phyloP scores from a whole-genome alignment of 2,113 vertebrate species.

The Donacobius atricapilla region DNA sequence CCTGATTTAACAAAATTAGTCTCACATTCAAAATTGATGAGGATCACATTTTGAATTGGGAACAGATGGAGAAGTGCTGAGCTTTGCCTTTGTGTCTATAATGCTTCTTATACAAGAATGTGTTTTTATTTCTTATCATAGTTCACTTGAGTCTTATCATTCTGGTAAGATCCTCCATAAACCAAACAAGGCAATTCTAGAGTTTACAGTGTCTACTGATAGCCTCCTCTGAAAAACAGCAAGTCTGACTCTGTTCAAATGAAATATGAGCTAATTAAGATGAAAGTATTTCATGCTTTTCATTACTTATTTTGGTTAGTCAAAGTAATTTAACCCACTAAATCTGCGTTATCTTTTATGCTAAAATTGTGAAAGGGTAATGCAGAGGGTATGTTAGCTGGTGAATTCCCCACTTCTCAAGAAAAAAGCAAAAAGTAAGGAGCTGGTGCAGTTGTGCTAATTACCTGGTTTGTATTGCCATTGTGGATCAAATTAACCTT shows the following conservation, averaged over 20 bases:
- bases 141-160: conserved; percentile 49
- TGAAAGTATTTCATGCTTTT: neutral
- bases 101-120: conserved; percentile 58
- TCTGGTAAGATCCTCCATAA: conserved; percentile 55
- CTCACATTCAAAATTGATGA: conserved; percentile 67
- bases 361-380: neutral
- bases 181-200: conserved; percentile 37
- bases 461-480: neutral
- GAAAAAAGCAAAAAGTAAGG: neutral
- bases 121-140: conserved; percentile 73
- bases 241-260: conserved; percentile 12
- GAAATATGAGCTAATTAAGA: conserved; percentile 46
- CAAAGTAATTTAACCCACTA: neutral
- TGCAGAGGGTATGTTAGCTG: neutral
- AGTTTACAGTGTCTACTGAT: neutral
- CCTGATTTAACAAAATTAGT: conserved; percentile 56
- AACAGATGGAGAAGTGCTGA: conserved; percentile 77
- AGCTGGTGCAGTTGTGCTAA: neutral
- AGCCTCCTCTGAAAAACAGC: neutral
- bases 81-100: conserved; percentile 68
- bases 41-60: conserved; percentile 67
- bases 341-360: neutral
- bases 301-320: conserved; percentile 11
- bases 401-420: neutral
- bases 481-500: neutral